phyloP scores from a whole-genome alignment of 2,113 vertebrate species.

The Paramisgurnus dabryanus region DNA sequence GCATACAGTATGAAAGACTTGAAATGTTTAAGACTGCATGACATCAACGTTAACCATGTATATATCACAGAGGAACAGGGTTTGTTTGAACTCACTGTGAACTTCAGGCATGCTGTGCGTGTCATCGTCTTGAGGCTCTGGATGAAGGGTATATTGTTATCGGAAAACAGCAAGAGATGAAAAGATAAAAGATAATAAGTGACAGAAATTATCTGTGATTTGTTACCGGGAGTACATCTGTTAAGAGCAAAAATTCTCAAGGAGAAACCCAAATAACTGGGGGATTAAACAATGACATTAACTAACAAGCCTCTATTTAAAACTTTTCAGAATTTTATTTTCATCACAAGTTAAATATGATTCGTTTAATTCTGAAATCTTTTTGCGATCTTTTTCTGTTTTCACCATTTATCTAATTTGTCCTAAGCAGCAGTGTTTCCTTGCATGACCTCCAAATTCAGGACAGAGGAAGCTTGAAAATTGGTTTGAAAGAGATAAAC shows the following conservation, averaged over 20 bases:
- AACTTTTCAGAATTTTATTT: too few species aligned
- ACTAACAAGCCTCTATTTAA: constrained; percentile 30
- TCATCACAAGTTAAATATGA: constrained; percentile 10
- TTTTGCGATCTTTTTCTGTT: background rate
- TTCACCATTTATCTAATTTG: constrained; percentile 38
- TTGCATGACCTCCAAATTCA: constrained; percentile 28
- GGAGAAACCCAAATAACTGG: background rate
- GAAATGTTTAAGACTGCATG: constrained; percentile 11
- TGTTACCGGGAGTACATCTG: background rate
- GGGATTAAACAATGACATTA: background rate
- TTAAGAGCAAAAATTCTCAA: background rate
- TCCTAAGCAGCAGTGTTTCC: constrained; percentile 28
- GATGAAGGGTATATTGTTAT: constrained; percentile 24
- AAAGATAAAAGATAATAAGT: constrained; percentile 40
- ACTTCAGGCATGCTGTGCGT: constrained; percentile 66
- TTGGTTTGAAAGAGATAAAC: constrained; percentile 38
- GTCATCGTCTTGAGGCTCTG: constrained; percentile 61
- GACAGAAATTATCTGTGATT: constrained; percentile 7
- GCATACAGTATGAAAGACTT: background rate
- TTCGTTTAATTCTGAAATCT: constrained; percentile 40
- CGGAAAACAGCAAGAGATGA: constrained; percentile 31
- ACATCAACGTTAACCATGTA: background rate
- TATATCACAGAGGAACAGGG: constrained; percentile 8
- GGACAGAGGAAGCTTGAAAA: constrained; percentile 41
- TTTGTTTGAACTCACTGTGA: constrained; percentile 58